phyloP scores from a whole-genome alignment of 2,113 vertebrate species.

The Natator depressus region DNA sequence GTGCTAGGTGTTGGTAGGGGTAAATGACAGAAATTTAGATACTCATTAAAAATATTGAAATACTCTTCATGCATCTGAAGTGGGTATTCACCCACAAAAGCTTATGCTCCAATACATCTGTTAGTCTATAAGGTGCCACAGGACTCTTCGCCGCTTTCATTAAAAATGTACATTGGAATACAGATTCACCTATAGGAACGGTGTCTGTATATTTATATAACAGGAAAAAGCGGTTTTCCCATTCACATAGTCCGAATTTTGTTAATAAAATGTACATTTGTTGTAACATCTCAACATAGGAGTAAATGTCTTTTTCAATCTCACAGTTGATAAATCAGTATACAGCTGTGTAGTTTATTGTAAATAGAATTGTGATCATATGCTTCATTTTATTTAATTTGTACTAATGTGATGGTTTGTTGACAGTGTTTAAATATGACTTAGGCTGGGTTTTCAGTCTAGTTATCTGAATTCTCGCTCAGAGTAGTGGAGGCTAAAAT shows the following conservation, averaged over 20 bases:
- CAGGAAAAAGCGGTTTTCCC: fast-evolving
- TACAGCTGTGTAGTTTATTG: background rate
- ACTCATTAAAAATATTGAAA: too few relatives aligned
- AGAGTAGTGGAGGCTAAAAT: background rate
- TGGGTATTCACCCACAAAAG: too few relatives aligned
- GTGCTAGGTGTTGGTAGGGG: too few relatives aligned
- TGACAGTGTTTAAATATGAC: background rate
- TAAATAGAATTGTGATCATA: background rate
- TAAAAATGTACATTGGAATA: too few relatives aligned
- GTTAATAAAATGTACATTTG: background rate
- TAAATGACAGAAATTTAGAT: too few relatives aligned
- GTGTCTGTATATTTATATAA: too few relatives aligned
- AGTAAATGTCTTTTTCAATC: fast-evolving
- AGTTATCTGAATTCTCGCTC: too few relatives aligned
- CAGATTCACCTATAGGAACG: too few relatives aligned
- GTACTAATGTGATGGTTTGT: fast-evolving
- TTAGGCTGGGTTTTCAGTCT: background rate
- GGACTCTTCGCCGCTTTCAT: too few relatives aligned
- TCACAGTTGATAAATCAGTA: fast-evolving
- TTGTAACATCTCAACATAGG: fast-evolving
- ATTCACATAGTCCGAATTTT: background rate
- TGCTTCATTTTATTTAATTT: fast-evolving
- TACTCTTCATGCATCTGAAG: too few relatives aligned
- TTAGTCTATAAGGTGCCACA: too few relatives aligned
- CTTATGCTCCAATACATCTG: too few relatives aligned